Evolutionary conservation across 2,888 invertebrate species (phyloP).

Genomic region (Hedychridium roseum): DNA sequence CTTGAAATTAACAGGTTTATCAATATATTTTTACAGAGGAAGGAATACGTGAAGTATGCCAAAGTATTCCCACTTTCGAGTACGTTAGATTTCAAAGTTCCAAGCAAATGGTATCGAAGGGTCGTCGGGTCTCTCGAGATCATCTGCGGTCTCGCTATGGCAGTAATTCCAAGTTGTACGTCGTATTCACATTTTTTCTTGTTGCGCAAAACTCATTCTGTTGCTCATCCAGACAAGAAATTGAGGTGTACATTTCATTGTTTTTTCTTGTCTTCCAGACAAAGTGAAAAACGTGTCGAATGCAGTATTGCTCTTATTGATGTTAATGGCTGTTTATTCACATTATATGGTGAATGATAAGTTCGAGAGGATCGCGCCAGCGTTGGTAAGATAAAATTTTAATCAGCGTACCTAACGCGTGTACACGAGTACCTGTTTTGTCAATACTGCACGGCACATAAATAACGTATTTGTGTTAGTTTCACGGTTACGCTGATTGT

Average conservation of each 20-base stretch:
- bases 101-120: constrained; percentile 91
- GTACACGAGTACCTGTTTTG: too few species aligned
- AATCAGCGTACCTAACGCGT: too few species aligned
- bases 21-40: constrained; percentile 80
- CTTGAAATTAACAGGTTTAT: too few species aligned
- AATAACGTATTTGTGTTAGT: too few species aligned
- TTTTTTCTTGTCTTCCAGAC: constrained; percentile 70
- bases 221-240: background rate
- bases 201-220: background rate
- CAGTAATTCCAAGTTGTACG: constrained; percentile 85
- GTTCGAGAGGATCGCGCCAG: constrained; percentile 89
- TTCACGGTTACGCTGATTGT: too few species aligned
- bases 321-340: constrained; percentile 90
- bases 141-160: constrained; percentile 83
- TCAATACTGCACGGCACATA: too few species aligned
- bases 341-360: constrained; percentile 93
- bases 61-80: constrained; percentile 90
- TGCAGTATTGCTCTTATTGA: constrained; percentile 80
- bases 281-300: constrained; percentile 92
- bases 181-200: constrained; percentile 32
- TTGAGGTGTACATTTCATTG: too few species aligned
- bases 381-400: constrained; percentile 70
- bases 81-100: constrained; percentile 83
- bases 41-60: constrained; percentile 95
- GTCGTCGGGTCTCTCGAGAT: constrained; percentile 86